These are phyloP conservation scores for Hoplostethus mediterraneus DNA, from an alignment of 2,797 vertebrate genomes.

Conservation along the genomic window DNA sequence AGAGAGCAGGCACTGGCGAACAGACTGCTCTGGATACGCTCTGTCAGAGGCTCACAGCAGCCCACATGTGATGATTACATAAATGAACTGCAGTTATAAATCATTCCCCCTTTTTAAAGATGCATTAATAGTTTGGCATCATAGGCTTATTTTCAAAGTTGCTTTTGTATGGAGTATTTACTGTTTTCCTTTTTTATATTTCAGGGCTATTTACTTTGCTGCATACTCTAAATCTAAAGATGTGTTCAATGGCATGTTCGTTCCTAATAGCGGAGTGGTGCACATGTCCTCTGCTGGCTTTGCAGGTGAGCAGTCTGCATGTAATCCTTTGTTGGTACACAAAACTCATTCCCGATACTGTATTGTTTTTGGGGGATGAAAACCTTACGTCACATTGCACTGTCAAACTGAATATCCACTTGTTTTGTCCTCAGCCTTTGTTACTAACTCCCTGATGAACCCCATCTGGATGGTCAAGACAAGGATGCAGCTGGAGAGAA, in stretches of 20 bases:
- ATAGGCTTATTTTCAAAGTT: conserved; percentile 10
- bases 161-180: conserved; percentile 18
- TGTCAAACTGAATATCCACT: conserved; percentile 10
- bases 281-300: conserved; percentile 95
- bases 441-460: conserved; percentile 98
- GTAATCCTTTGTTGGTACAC: background rate
- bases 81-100: conserved; percentile 49
- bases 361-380: background rate
- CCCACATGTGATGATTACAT: conserved; percentile 40
- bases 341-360: background rate
- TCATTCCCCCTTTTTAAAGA: conserved; percentile 21
- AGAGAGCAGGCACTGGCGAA: conserved; percentile 46
- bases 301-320: conserved; percentile 87
- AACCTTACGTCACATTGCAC: background rate
- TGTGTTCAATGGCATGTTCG: conserved; percentile 91
- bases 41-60: conserved; percentile 49
- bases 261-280: conserved; percentile 93
- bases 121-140: conserved; percentile 2
- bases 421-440: conserved; percentile 87
- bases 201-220: conserved; percentile 97
- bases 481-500: conserved; percentile 97
- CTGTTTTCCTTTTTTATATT: conserved; percentile 61
- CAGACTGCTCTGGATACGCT: conserved; percentile 60
- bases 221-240: conserved; percentile 98
- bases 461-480: conserved; percentile 99